Base-by-base conservation (phyloP, 2,888 invertebrate genomes). In the Dione juno region DNA sequence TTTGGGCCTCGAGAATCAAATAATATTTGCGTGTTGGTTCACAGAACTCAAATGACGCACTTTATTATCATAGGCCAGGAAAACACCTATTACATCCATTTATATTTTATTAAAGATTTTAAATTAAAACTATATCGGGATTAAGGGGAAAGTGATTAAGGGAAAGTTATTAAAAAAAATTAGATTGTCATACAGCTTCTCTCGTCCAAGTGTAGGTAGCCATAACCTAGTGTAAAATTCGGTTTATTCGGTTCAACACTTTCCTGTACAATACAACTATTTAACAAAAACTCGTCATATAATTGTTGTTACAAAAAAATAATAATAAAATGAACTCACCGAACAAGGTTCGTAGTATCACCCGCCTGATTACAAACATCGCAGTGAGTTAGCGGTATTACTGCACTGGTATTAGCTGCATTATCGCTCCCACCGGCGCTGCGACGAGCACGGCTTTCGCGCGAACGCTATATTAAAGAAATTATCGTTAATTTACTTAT, bases 361-460 rank as follows among this genome's bases (percentile, higher is more conserved):
- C 96, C 96, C 14, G 94, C 87, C 74, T 92, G 90, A 58, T 89
- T 81, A 83, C 97, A 97, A 63, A 96, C 96, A 82, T 95, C 95
- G 83, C 97, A 97, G 76, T 94, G 94, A 6, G 94, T 94, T 78
- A 94, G 83, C 9, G 89, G 85, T 53, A 89, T 78, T 41, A 85
- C 80, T 54, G 82, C 80, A 67, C 79, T 75, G 3, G 83, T 74
- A 28, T 81, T 70, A 35, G 77, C 73, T 65, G 72, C 77, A 77
- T 68, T 48, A 73, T 74, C 75, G 35, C 72, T 77, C 76, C 64
- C 77, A 53, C 79, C 78, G 67, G 70, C 80, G 40, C 72, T 80
- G 64, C 75, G 78, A 73, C 76, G 77, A 74, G 76, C 78, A 59
- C 83, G 77, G 73, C 77, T 83, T 78, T 73, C 80, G n/a, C 81